These are phyloP conservation scores for Portunus trituberculatus DNA, from an alignment of 1,140 invertebrate species.

Conservation along the genomic window DNA sequence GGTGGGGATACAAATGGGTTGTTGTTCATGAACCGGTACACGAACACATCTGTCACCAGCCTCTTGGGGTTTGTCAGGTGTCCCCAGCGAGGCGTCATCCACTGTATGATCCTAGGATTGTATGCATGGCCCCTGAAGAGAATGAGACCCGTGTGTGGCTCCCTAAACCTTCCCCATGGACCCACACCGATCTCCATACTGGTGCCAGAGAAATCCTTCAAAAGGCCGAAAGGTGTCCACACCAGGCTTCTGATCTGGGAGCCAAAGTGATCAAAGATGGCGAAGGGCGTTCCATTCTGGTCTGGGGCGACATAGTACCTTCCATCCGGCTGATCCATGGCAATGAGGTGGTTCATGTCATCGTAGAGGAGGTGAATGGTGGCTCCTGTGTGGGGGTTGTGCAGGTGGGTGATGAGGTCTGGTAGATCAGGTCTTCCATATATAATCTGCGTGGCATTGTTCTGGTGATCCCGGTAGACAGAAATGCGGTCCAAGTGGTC, in stretches of 20 bases:
- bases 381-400: slow-evolving; percentile 91
- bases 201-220: slow-evolving; percentile 95
- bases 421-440: slow-evolving; percentile 93
- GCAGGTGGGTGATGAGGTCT: slow-evolving; percentile 91
- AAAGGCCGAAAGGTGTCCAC: slow-evolving; percentile 93
- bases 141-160: slow-evolving; percentile 89
- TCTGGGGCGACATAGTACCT: slow-evolving; percentile 95
- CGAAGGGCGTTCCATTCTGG: slow-evolving; percentile 94
- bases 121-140: slow-evolving; percentile 82
- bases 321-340: slow-evolving; percentile 86
- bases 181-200: slow-evolving; percentile 92
- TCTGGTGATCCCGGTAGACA: slow-evolving; percentile 74
- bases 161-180: slow-evolving; percentile 89
- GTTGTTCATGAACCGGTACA: slow-evolving; percentile 93
- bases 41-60: slow-evolving; percentile 75
- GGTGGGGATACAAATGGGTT: slow-evolving; percentile 89
- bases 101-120: slow-evolving; percentile 95
- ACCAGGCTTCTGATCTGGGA: slow-evolving; percentile 94
- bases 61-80: slow-evolving; percentile 84
- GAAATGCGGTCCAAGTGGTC: slow-evolving; percentile 86
- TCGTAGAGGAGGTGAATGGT: slow-evolving; percentile 94
- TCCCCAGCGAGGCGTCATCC: slow-evolving; percentile 96
- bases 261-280: slow-evolving; percentile 94
- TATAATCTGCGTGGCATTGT: slow-evolving; percentile 87
- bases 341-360: slow-evolving; percentile 89